Conservation (phyloP, 2,797 vertebrate species). For the Acestrorhynchus altus region DNA sequence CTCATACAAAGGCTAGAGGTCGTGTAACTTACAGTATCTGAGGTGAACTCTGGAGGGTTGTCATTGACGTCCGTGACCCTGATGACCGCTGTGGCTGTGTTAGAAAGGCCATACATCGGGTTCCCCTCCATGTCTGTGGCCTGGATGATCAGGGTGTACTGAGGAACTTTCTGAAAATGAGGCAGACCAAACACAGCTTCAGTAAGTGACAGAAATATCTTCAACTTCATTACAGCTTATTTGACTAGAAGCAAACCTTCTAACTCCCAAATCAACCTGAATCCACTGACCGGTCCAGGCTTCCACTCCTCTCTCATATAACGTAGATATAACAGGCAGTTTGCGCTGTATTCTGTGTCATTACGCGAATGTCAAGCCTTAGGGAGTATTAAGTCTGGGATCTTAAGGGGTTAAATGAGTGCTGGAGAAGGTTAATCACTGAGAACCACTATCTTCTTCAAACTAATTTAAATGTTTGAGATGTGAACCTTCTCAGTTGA, state of each 20-base stretch:
- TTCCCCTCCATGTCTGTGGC: conserved; percentile 99
- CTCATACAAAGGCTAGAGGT: too few species aligned
- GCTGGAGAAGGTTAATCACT: conserved; percentile 1
- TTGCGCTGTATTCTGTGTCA: neutral
- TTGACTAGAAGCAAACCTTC: neutral
- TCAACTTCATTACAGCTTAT: neutral
- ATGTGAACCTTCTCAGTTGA: neutral
- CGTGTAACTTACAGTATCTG: conserved; percentile 86
- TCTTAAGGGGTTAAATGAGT: neutral
- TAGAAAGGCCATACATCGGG: conserved; percentile 94
- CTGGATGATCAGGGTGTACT: conserved; percentile 99
- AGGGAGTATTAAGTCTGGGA: neutral
- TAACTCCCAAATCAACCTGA: neutral
- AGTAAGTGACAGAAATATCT: neutral
- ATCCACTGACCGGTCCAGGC: too few species aligned
- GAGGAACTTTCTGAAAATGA: conserved; percentile 90
- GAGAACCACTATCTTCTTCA: too few species aligned
- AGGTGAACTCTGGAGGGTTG: conserved; percentile 96
- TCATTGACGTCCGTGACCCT: conserved; percentile 96
- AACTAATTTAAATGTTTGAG: neutral
- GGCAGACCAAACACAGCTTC: neutral
- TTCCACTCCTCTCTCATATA: too few species aligned
- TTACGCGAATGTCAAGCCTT: neutral
- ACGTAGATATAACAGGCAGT: neutral
- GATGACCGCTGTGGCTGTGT: conserved; percentile 96